A percentile compares a stretch with the other conserved stretches of the same genome.
These are phyloP conservation scores for Scomber scombrus DNA, from an alignment of 2,113 vertebrate species.

Conservation along the genomic window DNA sequence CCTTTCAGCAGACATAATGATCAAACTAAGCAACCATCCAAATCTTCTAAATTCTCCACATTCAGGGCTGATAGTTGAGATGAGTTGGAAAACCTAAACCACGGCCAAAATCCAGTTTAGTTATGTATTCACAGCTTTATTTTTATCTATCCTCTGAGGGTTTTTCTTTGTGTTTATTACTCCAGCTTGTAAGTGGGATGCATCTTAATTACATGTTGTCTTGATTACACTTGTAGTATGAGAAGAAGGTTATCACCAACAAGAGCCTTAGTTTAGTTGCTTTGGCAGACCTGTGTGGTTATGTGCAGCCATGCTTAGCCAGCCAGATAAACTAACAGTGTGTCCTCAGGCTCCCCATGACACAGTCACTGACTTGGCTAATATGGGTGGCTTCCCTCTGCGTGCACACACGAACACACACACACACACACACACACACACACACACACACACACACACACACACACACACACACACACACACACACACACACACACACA, in stretches of 20 bases:
- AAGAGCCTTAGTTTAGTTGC: slow-evolving; percentile 5
- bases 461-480: neutral
- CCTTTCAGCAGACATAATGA: neutral
- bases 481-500: neutral
- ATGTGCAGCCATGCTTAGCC: slow-evolving; percentile 69
- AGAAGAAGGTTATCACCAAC: slow-evolving; percentile 61
- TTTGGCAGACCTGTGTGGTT: slow-evolving; percentile 64
- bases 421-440: neutral
- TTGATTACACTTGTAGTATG: slow-evolving; percentile 21
- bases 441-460: neutral
- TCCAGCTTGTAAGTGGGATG: slow-evolving; percentile 27
- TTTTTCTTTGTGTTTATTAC: too few species aligned
- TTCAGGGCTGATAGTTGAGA: slow-evolving; percentile 13
- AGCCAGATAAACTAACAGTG: slow-evolving; percentile 77
- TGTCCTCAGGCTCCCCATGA: slow-evolving; percentile 72
- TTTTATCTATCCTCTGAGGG: slow-evolving; percentile 37
- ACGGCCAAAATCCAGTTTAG: neutral
- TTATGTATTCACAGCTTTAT: slow-evolving; percentile 11
- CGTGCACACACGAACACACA: neutral
- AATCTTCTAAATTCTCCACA: neutral
- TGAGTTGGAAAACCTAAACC: slow-evolving; percentile 38
- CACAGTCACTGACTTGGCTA: slow-evolving; percentile 73
- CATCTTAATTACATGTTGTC: slow-evolving; percentile 28
- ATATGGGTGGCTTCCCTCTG: slow-evolving; percentile 67
- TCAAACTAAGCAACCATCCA: neutral